Conservation (phyloP, 2,888 invertebrate genomes). For the Oscheius sp. region DNA sequence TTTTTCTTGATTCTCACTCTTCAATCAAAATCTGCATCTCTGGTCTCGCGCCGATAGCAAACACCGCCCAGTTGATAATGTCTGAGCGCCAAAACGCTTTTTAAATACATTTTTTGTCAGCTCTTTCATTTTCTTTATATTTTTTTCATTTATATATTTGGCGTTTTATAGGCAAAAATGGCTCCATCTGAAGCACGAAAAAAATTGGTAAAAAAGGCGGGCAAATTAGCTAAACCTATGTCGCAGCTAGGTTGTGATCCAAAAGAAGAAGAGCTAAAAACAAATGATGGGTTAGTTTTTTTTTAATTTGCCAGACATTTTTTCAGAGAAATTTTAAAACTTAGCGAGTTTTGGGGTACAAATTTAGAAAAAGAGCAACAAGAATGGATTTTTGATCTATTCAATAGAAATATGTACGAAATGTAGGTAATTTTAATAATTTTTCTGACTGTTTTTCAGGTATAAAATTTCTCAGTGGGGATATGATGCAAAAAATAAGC, state of each 20-base stretch:
- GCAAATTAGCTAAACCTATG: conserved; percentile 53
- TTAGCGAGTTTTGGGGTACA: conserved; percentile 62
- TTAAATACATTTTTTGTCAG: not conserved
- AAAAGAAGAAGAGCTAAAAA: conserved; percentile 15
- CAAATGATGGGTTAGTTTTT: conserved; percentile 53
- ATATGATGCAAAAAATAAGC: conserved; percentile 73
- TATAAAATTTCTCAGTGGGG: conserved; percentile 78
- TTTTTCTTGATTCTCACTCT: not conserved
- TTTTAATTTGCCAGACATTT: not conserved
- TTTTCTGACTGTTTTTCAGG: conserved; percentile 56
- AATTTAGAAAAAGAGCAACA: conserved; percentile 49
- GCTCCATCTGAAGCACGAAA: conserved; percentile 76
- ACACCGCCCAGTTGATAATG: not conserved
- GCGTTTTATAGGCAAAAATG: conserved; percentile 32
- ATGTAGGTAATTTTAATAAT: conserved; percentile 47
- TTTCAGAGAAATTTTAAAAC: conserved; percentile 55
- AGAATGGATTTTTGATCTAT: conserved; percentile 62
- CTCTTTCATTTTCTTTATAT: not conserved
- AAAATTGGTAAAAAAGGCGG: conserved; percentile 61
- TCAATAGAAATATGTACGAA: conserved; percentile 61
- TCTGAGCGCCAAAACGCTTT: not conserved
- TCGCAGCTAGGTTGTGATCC: conserved; percentile 47
- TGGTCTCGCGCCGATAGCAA: not conserved
- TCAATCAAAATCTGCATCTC: no score
- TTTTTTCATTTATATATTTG: not conserved